These are phyloP conservation scores for Heterodera carotae DNA, from an alignment of 1,140 invertebrate species.

Conservation along the genomic window DNA sequence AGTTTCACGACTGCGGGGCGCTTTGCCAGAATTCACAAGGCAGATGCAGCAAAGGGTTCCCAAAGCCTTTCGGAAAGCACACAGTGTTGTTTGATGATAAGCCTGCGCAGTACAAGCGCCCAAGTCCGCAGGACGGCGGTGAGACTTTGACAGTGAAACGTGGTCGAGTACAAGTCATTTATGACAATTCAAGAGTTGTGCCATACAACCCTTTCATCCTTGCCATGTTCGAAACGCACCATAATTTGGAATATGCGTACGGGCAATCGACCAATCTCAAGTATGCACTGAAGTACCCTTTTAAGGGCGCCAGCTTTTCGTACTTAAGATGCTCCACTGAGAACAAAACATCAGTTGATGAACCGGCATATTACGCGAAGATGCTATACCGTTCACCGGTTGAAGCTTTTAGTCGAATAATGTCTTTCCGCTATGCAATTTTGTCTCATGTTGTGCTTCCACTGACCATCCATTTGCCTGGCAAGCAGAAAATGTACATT, in stretches of 20 bases:
- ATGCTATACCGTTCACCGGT: conserved; percentile 5
- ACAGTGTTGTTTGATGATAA: conserved; percentile 4
- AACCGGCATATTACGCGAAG: conserved; percentile 1
- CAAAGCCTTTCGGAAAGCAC: not conserved
- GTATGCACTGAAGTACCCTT: conserved; percentile 10
- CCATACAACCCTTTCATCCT: conserved; percentile 17
- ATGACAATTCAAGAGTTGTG: conserved; percentile 6
- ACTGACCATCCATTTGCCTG: not conserved
- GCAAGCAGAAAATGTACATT: not conserved
- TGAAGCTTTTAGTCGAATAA: conserved; percentile 3
- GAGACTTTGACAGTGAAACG: not conserved
- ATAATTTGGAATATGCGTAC: conserved; percentile 13
- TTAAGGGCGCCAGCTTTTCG: conserved; percentile 8
- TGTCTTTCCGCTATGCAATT: not conserved
- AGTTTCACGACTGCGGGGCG: not conserved
- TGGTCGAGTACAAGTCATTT: not conserved
- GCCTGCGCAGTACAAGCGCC: conserved; percentile 4
- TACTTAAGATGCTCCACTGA: not conserved
- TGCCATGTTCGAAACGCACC: not conserved
- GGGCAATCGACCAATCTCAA: conserved; percentile 8
- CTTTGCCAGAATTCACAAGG: not conserved
- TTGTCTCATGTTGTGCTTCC: not conserved
- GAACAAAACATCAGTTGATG: not conserved
- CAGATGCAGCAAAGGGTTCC: conserved; percentile 7
- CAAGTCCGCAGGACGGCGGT: not conserved